These are phyloP conservation scores for Hepsetus odoe DNA, from an alignment of 2,113 vertebrate species.

Conservation along the genomic window DNA sequence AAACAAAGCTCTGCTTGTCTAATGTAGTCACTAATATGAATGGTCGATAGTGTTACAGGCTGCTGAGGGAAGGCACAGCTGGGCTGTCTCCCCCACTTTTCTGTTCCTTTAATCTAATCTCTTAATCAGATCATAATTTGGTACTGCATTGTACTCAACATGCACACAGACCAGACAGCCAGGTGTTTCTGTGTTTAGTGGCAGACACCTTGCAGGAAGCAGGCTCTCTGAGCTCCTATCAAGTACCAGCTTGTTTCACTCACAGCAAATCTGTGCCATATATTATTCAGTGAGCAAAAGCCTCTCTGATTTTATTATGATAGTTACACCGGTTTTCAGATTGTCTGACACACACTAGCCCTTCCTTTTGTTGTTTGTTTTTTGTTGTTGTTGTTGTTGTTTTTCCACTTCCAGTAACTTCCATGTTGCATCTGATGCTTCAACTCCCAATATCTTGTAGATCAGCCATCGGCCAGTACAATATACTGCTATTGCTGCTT, in stretches of 20 bases:
- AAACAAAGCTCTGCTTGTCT: conserved; percentile 37
- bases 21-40: conserved; percentile 33
- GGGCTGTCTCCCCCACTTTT: conserved; percentile 27
- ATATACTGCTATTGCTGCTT: too few relatives aligned
- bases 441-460: too few relatives aligned
- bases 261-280: not conserved
- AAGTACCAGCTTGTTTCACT: not conserved
- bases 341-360: not conserved
- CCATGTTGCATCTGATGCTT: too few relatives aligned
- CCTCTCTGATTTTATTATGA: not conserved
- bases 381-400: too few relatives aligned
- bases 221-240: not conserved
- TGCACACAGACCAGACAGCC: conserved; percentile 42
- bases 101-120: conserved; percentile 50
- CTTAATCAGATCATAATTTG: conserved; percentile 54
- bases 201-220: not conserved
- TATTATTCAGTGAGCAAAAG: not conserved
- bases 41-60: conserved; percentile 16
- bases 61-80: conserved; percentile 50
- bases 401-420: too few relatives aligned
- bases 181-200: conserved; percentile 49
- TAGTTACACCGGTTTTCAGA: not conserved
- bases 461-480: too few relatives aligned
- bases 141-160: conserved; percentile 40
- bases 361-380: too few relatives aligned